Evolutionary conservation across 1,140 invertebrate species (phyloP).

Genomic region (Drosophila littoralis): DNA sequence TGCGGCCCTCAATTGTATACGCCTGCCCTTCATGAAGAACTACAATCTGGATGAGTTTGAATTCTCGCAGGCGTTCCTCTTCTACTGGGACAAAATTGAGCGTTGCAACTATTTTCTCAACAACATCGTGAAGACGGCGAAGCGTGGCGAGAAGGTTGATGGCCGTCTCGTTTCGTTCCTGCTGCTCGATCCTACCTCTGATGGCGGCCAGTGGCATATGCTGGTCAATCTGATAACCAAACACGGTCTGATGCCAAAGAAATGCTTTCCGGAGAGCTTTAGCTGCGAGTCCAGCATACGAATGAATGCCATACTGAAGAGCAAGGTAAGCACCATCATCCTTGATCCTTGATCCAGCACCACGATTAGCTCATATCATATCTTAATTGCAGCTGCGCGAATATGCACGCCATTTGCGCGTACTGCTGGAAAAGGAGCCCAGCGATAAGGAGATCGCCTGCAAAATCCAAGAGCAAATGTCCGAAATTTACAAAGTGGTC

Average conservation of each 20-base stretch:
- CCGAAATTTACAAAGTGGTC: slow-evolving; percentile 92
- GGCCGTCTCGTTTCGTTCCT: slow-evolving; percentile 91
- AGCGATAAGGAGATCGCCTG: slow-evolving; percentile 84
- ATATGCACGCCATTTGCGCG: slow-evolving; percentile 89
- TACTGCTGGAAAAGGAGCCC: slow-evolving; percentile 86
- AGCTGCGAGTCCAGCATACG: slow-evolving; percentile 89
- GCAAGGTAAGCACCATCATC: slow-evolving; percentile 87
- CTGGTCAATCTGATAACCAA: slow-evolving; percentile 93
- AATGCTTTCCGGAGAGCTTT: slow-evolving; percentile 93
- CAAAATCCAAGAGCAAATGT: slow-evolving; percentile 89
- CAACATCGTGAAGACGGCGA: slow-evolving; percentile 91
- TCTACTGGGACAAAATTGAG: slow-evolving; percentile 97
- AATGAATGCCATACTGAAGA: slow-evolving; percentile 91
- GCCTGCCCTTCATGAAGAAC: slow-evolving; percentile 93
- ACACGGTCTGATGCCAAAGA: slow-evolving; percentile 95
- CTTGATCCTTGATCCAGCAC: neutral
- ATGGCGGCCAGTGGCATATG: slow-evolving; percentile 98
- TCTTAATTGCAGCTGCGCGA: slow-evolving; percentile 88
- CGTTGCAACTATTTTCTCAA: slow-evolving; percentile 93
- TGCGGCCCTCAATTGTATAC: slow-evolving; percentile 93
- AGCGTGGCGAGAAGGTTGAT: slow-evolving; percentile 90
- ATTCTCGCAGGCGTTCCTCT: slow-evolving; percentile 94
- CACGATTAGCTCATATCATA: neutral
- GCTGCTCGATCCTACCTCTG: slow-evolving; percentile 91
- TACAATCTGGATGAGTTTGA: slow-evolving; percentile 95